Evolutionary conservation across 2,113 vertebrate genomes (phyloP).

Genomic region (Oreochromis tanganicae): DNA sequence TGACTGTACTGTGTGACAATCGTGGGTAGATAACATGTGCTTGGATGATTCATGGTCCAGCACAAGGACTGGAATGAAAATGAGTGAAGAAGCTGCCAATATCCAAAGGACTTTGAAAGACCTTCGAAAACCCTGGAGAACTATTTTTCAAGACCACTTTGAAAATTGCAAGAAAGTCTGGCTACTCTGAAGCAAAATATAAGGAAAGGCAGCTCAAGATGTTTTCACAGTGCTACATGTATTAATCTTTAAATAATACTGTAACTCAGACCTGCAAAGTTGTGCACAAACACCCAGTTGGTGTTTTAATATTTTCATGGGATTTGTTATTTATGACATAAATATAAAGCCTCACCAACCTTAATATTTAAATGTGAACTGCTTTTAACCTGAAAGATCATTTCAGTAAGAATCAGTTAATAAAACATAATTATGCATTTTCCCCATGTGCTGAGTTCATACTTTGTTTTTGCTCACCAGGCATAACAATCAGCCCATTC

Average conservation of each 20-base stretch:
- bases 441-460: not conserved
- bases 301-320: not conserved
- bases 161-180: not conserved
- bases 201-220: not conserved
- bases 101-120: not conserved
- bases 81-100: not conserved
- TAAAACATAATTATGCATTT: not conserved
- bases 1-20: not conserved
- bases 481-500: conserved; percentile 1
- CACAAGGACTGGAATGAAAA: not conserved
- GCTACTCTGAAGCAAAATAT: not conserved
- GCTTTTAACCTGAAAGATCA: not conserved
- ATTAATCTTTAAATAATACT: not conserved
- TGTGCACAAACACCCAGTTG: not conserved
- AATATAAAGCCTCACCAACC: not conserved
- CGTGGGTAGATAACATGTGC: not conserved
- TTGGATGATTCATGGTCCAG: not conserved
- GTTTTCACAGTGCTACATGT: not conserved
- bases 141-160: not conserved
- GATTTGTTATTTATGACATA: not conserved
- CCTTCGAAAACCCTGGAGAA: not conserved
- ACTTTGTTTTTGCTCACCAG: not conserved
- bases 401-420: not conserved
- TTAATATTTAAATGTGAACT: not conserved
- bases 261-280: not conserved